These are phyloP conservation scores for Uria aalge DNA, from an alignment of 2,113 vertebrate species.

Conservation along the genomic window DNA sequence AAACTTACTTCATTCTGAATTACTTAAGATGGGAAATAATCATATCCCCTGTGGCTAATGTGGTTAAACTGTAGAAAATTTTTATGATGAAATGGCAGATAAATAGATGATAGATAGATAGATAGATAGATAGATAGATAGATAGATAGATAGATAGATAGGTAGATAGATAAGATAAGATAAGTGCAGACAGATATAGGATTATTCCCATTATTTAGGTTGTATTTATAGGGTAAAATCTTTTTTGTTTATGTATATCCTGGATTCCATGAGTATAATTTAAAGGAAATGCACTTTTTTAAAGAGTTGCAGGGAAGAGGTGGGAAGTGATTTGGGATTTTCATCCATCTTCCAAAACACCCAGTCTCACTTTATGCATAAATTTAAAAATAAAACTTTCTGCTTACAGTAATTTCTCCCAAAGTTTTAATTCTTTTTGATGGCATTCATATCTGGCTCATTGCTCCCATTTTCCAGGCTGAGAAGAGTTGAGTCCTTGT, in stretches of 20 bases:
- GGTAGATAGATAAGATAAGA: background rate
- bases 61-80: conserved; percentile 24
- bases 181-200: background rate
- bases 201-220: background rate
- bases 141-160: background rate
- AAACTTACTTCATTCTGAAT: conserved; percentile 37
- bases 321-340: background rate
- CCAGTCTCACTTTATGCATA: background rate
- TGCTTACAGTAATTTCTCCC: background rate
- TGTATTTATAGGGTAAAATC: background rate
- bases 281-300: background rate
- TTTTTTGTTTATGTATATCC: background rate
- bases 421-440: background rate
- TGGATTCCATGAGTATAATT: background rate
- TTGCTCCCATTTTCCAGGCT: background rate
- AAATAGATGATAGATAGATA: background rate
- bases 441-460: background rate
- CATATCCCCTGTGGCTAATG: conserved; percentile 22
- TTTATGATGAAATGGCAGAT: background rate
- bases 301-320: background rate
- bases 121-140: background rate
- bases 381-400: background rate
- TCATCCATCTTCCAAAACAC: background rate
- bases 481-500: background rate
- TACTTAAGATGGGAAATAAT: conserved; percentile 59